phyloP scores from a whole-genome alignment of 2,888 invertebrate species.

The Plebejus argus region DNA sequence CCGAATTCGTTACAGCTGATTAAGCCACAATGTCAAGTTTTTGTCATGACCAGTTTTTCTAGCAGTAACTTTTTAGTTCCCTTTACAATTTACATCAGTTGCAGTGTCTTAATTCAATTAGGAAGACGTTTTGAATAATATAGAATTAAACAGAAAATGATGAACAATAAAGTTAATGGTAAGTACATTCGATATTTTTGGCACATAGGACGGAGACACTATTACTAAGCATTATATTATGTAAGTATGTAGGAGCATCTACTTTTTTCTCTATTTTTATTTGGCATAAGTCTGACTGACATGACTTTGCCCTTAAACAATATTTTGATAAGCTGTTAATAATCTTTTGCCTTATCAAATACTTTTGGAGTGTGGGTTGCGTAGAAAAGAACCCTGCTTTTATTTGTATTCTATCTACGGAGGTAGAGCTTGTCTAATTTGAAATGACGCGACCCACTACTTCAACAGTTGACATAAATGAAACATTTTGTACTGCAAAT shows the following conservation, averaged over 20 bases:
- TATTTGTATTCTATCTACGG: too few relatives aligned
- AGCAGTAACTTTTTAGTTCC: neutral
- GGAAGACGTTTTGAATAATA: constrained; percentile 30
- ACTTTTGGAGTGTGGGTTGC: too few relatives aligned
- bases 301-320: neutral
- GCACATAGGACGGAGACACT: neutral
- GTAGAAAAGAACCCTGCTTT: too few relatives aligned
- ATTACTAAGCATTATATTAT: too few relatives aligned
- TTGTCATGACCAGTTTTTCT: neutral
- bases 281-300: neutral
- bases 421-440: too few relatives aligned
- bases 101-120: neutral
- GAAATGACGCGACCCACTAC: too few relatives aligned
- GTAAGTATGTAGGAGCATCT: too few relatives aligned
- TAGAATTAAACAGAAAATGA: constrained; percentile 45
- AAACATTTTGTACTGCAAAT: too few relatives aligned
- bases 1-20: constrained; percentile 6
- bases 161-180: constrained; percentile 37
- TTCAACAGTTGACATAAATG: too few relatives aligned
- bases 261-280: neutral
- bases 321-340: too few relatives aligned
- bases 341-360: too few relatives aligned
- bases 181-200: neutral
- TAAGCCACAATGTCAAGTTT: constrained; percentile 23
- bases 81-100: neutral